These are phyloP conservation scores for Protaetia brevitarsis DNA, from an alignment of 1,140 invertebrate genomes.

Conservation along the genomic window DNA sequence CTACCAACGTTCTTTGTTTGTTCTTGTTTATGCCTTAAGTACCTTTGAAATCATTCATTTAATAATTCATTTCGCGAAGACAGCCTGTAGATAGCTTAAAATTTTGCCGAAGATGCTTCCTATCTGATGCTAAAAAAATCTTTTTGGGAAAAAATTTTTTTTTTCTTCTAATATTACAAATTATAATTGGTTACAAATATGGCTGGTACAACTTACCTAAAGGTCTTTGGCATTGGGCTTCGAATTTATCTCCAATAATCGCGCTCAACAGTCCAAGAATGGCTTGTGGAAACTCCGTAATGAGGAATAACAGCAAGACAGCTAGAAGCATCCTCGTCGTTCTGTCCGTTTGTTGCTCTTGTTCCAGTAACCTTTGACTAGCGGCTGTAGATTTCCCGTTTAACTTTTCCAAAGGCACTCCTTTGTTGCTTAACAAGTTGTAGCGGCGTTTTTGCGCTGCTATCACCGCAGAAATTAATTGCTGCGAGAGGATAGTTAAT, in stretches of 20 bases:
- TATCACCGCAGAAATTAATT: constrained; percentile 72
- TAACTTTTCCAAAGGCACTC: constrained; percentile 37
- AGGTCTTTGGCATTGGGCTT: constrained; percentile 72
- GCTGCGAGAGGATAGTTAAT: constrained; percentile 74
- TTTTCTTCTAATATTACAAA: not conserved
- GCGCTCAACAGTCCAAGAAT: constrained; percentile 79
- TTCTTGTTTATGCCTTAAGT: no score
- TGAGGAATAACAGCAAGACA: constrained; percentile 84
- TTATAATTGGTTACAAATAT: not conserved
- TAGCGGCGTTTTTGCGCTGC: constrained; percentile 71
- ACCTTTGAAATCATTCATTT: no score
- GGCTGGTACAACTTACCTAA: constrained; percentile 55
- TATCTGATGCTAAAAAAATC: no score
- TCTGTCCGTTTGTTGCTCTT: constrained; percentile 75
- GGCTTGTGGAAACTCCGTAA: constrained; percentile 84
- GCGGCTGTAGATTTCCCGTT: constrained; percentile 26
- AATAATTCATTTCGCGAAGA: no score
- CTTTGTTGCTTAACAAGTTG: constrained; percentile 51
- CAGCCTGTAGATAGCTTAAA: no score
- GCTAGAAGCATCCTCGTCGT: constrained; percentile 94
- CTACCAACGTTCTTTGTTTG: no score
- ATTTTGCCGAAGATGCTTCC: no score
- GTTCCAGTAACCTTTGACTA: constrained; percentile 54
- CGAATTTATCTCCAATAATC: constrained; percentile 68
- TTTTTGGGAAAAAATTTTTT: no score